Conservation (phyloP, 2,888 invertebrate species). For the Orchesella flavescens region DNA sequence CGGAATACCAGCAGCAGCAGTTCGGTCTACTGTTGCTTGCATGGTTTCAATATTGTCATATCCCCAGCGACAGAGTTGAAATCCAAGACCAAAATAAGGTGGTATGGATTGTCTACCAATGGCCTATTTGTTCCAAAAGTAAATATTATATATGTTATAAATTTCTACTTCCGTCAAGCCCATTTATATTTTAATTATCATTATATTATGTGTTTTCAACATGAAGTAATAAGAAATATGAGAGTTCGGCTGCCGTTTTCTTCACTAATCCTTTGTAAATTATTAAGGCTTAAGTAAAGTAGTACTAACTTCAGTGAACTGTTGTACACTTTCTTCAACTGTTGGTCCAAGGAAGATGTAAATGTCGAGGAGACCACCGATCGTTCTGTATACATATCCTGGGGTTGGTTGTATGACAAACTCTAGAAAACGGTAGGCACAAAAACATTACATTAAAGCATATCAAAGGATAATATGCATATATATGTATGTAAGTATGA, state of each 20-base stretch:
- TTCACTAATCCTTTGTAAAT: constrained; percentile 49
- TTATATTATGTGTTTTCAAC: background rate
- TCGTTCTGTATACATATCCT: constrained; percentile 85
- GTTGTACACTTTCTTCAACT: constrained; percentile 80
- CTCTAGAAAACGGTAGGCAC: constrained; percentile 77
- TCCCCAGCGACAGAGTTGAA: constrained; percentile 85
- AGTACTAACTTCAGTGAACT: constrained; percentile 78
- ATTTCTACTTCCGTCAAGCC: no score
- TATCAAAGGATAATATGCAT: constrained; percentile 2
- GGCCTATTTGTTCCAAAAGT: constrained; percentile 39
- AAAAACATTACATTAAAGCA: background rate
- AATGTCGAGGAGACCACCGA: constrained; percentile 87
- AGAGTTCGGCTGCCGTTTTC: background rate
- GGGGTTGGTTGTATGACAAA: constrained; percentile 86
- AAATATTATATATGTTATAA: background rate
- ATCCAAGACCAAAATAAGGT: constrained; percentile 91
- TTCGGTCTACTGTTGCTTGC: constrained; percentile 80
- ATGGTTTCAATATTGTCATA: constrained; percentile 81
- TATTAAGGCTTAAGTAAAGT: constrained; percentile 40
- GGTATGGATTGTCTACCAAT: constrained; percentile 87
- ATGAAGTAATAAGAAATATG: background rate
- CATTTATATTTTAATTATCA: no score
- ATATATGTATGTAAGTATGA: no score
- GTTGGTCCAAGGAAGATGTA: constrained; percentile 85
- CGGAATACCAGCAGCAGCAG: constrained; percentile 83